A percentile compares a stretch with the other conserved stretches of the same genome.
phyloP scores from a whole-genome alignment of 2,888 invertebrate genomes.

The Andrena chrysosceles region DNA sequence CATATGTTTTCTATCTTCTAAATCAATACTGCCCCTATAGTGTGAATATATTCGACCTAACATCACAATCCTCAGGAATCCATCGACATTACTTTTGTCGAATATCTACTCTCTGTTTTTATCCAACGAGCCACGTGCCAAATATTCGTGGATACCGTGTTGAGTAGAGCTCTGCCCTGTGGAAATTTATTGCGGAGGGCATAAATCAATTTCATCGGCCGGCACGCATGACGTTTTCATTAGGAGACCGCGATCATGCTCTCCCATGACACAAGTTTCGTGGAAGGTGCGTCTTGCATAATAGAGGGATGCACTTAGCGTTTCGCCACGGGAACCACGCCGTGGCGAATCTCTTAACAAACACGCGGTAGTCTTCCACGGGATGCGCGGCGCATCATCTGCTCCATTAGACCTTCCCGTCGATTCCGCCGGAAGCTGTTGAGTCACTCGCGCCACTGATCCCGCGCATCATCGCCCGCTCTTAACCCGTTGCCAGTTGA shows the following conservation, averaged over 20 bases:
- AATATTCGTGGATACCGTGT: too few species aligned
- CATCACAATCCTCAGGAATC: too few species aligned
- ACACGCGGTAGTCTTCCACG: slow-evolving; percentile 73
- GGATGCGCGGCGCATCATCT: slow-evolving; percentile 63
- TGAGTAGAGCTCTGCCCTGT: not conserved
- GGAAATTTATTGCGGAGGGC: slow-evolving; percentile 37
- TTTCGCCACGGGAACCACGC: slow-evolving; percentile 78
- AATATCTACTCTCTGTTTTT: too few species aligned
- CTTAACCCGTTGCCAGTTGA: slow-evolving; percentile 32
- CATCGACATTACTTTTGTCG: too few species aligned
- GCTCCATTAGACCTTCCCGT: slow-evolving; percentile 64
- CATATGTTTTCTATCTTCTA: too few species aligned
- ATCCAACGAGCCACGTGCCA: not conserved
- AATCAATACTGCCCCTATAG: too few species aligned
- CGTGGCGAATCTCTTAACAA: slow-evolving; percentile 81
- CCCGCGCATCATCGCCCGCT: slow-evolving; percentile 46
- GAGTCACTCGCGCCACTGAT: slow-evolving; percentile 69
- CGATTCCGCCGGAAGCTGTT: slow-evolving; percentile 73
- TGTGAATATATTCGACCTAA: too few species aligned
- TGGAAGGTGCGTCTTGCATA: slow-evolving; percentile 76
- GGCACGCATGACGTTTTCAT: slow-evolving; percentile 62
- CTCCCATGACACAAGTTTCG: slow-evolving; percentile 69
- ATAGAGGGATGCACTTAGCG: slow-evolving; percentile 79
- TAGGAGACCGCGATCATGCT: slow-evolving; percentile 57
- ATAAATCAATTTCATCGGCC: slow-evolving; percentile 67